Conservation (phyloP, 23 tunicate genomes). For the Styela clava region DNA sequence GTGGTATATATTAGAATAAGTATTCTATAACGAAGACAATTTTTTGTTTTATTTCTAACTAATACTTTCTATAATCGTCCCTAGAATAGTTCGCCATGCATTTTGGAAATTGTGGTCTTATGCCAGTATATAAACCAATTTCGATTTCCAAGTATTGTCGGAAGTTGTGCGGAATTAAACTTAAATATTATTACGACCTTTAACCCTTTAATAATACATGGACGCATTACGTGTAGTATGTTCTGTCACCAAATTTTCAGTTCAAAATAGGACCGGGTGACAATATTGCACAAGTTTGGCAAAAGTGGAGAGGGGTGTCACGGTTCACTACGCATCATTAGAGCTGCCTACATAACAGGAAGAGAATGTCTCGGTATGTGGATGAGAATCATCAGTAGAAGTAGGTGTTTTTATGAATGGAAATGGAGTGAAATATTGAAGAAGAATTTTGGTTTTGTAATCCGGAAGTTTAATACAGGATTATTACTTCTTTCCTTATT, state of each 20-base stretch:
- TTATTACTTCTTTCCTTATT: too few species aligned
- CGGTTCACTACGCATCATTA: neutral
- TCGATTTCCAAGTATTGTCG: neutral
- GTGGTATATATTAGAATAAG: too few species aligned
- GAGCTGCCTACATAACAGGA: neutral
- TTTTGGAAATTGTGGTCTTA: too few species aligned
- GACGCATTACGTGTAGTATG: neutral
- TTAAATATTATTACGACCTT: neutral
- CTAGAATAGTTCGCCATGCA: too few species aligned
- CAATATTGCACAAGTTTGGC: neutral
- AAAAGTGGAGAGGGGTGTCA: neutral
- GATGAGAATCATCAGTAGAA: neutral
- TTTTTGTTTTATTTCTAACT: too few species aligned
- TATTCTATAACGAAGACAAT: too few species aligned
- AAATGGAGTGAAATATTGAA: neutral
- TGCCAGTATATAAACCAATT: too few species aligned
- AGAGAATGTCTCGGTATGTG: neutral
- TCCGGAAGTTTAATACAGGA: too few species aligned
- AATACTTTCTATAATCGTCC: too few species aligned
- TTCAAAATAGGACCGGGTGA: neutral
- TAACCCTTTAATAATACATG: neutral
- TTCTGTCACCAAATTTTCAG: neutral
- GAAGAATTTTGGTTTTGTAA: neutral
- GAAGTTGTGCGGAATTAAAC: neutral
- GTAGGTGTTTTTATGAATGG: neutral